Evolutionary conservation across 2,113 vertebrate species (phyloP), one percentile per base, ranked within the genome.

Genomic region (Solenodon paradoxus): DNA sequence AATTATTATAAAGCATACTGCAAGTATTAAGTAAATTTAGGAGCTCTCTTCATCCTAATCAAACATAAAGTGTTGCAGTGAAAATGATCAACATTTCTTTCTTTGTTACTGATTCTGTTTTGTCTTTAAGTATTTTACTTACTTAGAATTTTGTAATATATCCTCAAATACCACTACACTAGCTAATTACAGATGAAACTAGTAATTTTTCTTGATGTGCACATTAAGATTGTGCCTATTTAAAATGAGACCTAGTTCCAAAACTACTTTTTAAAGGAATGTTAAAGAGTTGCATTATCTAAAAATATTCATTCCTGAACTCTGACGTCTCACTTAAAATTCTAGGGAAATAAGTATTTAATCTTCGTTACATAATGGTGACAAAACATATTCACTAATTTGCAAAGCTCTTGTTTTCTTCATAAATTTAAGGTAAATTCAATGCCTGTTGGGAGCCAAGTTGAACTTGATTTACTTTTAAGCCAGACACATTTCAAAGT

Each of bases 191-290:
- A 51, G 5, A 74, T 66, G 64, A 9, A 93, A 94, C 94, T 94
- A 92, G 45, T 78, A 38, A 32, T 68, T 95, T 96, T 96, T 81
- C 80, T 77, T 85, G 40, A 72, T 92, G 53, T 88, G 13, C 45
- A 88, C 81, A 59, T 95, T 85, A 88, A 90, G 45, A 24, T 68
- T 94, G 8, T 91, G 81, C 71, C 75, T 92, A 57, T n/a, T n/a
- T 72, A 85, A 90, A 92, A 22, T 93, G 74, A 94, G 78, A 93
- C 69, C 35, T 94, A 75, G 22, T 95, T 94, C 86, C 71, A 40
- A 83, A 95, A 96, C 93, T 95, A 96, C 88, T 79, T 49, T 94
- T 88, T 88, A 88, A 6, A 95, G 32, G 30, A 94, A 88, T 94
- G 49, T 86, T 97, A 82, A 90, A 90, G 68, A 96, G 82, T 35